Base-by-base conservation (phyloP, 2,113 vertebrate genomes). In the Vidua macroura region DNA sequence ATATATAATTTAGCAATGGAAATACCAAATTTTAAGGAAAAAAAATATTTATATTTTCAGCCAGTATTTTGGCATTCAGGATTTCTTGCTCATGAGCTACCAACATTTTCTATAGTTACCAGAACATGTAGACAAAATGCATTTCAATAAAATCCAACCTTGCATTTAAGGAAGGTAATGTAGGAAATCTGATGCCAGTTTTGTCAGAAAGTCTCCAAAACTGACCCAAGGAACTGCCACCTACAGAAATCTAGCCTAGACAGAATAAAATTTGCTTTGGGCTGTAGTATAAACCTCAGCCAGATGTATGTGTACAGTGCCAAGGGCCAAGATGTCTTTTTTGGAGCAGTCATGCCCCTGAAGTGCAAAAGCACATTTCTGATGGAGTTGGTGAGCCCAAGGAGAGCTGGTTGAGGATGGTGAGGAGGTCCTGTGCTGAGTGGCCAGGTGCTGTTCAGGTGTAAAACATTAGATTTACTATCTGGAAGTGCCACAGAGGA, bases 281-380 rank as follows among this genome's bases (percentile, higher is more conserved):
- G 69, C 56, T 86, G 35, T 7, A 22, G 30, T 3, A 28, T 27
- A 74, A 91, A 46, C 4, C 48, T 35, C 86, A 46, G 17, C 23
- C 53, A 81, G 72, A 66, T 6, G 5, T 17, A 15, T 5, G 10
- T 2, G 3, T 7, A 11, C 0, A 3, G 27, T 9, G 15, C 2
- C 5, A 83, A 77, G 64, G 51, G 56, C 46, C 43, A 68, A 23
- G 0, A 0, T 21, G 28, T 22, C 43, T 68, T 51, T 49, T 43
- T 37, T 17, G 46, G 55, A 53, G 64, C 16, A 23, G 30, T 19
- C 3, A 2, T 25, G 14, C 6, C 13, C 15, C 13, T 43, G 30
- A 33, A 48, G 15, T 25, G 18, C 58, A 53, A 41, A 51, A 59
- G 52, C 10, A 78, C 8, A 23, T 77, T 93, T 64, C 51, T 48